These are phyloP conservation scores for Didymodactylos carnosus DNA, from an alignment of 2,888 invertebrate genomes.

Conservation along the genomic window DNA sequence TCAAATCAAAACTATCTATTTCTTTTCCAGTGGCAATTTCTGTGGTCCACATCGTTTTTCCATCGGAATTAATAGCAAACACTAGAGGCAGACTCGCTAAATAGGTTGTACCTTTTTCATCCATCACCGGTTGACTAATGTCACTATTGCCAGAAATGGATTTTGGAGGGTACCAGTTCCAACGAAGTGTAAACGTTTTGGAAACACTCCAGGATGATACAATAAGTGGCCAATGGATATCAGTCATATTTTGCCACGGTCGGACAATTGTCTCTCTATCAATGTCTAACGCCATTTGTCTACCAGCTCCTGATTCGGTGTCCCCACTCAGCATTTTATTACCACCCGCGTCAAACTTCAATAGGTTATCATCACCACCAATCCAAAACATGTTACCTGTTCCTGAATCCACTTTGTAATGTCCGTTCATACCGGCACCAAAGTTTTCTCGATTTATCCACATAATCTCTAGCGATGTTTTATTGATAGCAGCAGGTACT, in stretches of 20 bases:
- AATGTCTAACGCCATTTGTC: not conserved
- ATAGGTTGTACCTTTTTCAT: not conserved
- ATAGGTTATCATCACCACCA: not conserved
- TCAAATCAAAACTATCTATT: not conserved
- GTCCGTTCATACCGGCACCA: not conserved
- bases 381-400: not conserved
- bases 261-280: not conserved
- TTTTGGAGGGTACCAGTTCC: not conserved
- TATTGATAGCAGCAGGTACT: not conserved
- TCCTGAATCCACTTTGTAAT: not conserved
- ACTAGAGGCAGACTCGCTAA: not conserved
- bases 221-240: not conserved
- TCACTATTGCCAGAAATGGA: not conserved
- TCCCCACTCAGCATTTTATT: not conserved
- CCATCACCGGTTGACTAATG: not conserved
- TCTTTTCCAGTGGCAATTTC: not conserved
- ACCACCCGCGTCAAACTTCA: not conserved
- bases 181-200: not conserved
- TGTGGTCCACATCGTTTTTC: not conserved
- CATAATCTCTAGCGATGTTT: not conserved
- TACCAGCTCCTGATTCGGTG: not conserved
- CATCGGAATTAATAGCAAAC: not conserved
- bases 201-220: not conserved
- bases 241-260: not conserved
- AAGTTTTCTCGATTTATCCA: not conserved